Evolutionary conservation across 2,888 invertebrate genomes (phyloP).

Genomic region (Rotaria sp.): DNA sequence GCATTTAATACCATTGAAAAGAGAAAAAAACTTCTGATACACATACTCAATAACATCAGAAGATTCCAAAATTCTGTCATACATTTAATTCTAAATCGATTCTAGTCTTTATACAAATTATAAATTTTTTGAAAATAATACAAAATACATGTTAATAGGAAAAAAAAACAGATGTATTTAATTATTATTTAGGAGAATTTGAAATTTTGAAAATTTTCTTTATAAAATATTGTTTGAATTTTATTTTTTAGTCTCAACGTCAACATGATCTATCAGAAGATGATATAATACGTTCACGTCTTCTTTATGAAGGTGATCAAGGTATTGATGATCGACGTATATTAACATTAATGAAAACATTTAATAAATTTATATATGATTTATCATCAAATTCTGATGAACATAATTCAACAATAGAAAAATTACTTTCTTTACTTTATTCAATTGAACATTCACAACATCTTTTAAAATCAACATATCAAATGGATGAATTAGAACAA

Average conservation of each 20-base stretch:
- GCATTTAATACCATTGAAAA: no score
- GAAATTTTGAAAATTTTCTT: no score
- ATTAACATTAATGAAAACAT: conserved; percentile 72
- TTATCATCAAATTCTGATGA: background rate
- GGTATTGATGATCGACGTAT: conserved; percentile 86
- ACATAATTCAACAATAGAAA: background rate
- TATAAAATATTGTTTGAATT: no score
- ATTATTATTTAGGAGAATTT: no score
- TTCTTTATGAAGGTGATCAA: conserved; percentile 91
- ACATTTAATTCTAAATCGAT: no score
- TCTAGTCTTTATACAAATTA: no score
- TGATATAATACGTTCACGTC: conserved; percentile 79
- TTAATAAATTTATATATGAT: conserved; percentile 53
- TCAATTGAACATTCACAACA: conserved; percentile 9
- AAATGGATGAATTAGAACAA: conserved; percentile 23
- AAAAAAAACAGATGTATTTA: no score
- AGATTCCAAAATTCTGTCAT: no score
- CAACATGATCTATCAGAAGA: conserved; percentile 58
- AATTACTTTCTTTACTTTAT: conserved; percentile 2
- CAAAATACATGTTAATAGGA: no score
- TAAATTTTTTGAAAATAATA: no score
- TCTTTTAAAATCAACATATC: background rate
- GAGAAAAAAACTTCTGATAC: no score
- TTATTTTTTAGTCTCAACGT: conserved; percentile 12
- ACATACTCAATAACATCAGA: no score